A percentile compares a stretch with the other conserved stretches of the same genome.
Conservation (phyloP, 2,888 invertebrate genomes). For the Nineta flava region DNA sequence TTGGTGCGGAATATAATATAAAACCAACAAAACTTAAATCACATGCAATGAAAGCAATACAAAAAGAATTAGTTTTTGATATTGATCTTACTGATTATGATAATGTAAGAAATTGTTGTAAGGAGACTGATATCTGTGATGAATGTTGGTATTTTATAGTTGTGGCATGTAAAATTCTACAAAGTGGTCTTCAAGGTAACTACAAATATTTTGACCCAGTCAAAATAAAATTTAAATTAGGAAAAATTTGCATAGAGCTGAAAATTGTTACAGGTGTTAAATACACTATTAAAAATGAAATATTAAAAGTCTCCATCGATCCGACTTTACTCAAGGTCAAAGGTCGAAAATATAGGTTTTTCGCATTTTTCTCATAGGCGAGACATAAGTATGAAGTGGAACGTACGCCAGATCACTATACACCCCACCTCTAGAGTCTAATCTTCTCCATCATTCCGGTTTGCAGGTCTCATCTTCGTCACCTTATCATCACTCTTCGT, state of each 20-base stretch:
- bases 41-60: slow-evolving; percentile 25
- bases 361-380: background rate
- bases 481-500: too few relatives aligned
- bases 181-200: slow-evolving; percentile 63
- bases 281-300: too few relatives aligned
- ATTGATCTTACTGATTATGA: slow-evolving; percentile 99
- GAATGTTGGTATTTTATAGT: slow-evolving; percentile 98
- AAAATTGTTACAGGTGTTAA: too few relatives aligned
- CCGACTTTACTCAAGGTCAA: too few relatives aligned
- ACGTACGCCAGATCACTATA: too few relatives aligned
- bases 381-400: too few relatives aligned
- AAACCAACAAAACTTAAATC: slow-evolving; percentile 24
- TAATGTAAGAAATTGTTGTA: slow-evolving; percentile 83
- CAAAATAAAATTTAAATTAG: background rate
- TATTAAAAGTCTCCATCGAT: too few relatives aligned
- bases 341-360: too few relatives aligned
- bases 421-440: too few relatives aligned
- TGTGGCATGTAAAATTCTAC: slow-evolving; percentile 80
- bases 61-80: slow-evolving; percentile 92
- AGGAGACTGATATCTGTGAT: slow-evolving; percentile 75
- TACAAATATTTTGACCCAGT: background rate
- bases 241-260: too few relatives aligned
- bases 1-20: slow-evolving; percentile 74
- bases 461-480: too few relatives aligned
- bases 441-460: too few relatives aligned